A percentile compares a stretch with the other conserved stretches of the same genome.
phyloP scores from a whole-genome alignment of 92 coral and sea anemone genomes.

The Diadumene lineata region DNA sequence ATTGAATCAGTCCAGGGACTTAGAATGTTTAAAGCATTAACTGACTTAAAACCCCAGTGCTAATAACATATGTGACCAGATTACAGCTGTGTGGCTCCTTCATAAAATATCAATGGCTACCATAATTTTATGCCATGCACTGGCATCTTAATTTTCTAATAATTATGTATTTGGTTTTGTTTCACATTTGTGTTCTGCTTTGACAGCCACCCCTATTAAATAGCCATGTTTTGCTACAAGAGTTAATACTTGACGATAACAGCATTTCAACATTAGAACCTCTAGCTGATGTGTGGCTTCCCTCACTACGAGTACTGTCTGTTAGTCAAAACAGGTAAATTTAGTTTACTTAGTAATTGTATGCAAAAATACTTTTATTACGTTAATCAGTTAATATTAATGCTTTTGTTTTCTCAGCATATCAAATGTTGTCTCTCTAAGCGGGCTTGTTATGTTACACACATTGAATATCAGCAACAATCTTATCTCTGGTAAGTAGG shows the following conservation, averaged over 20 bases:
- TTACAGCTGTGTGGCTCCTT: no score
- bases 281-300: constrained; percentile 79
- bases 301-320: constrained; percentile 68
- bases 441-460: constrained; percentile 56
- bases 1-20: no score
- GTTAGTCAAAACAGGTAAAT: constrained; percentile 91
- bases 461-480: constrained; percentile 78
- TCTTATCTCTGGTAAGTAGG: constrained; percentile 79
- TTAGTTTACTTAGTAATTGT: no score
- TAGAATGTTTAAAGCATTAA: no score
- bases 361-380: neutral
- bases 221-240: constrained; percentile 80
- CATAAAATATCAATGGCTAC: no score
- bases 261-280: constrained; percentile 82
- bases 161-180: neutral
- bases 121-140: no score
- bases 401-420: constrained; percentile 51
- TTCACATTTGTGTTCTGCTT: neutral
- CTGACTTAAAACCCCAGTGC: no score
- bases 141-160: neutral
- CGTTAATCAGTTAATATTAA: no score
- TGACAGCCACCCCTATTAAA: constrained; percentile 74
- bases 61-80: no score
- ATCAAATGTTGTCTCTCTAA: constrained; percentile 62
- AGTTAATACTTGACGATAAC: constrained; percentile 78